Percentiles rank a stretch among this genome's conserved stretches.
Evolutionary conservation across 2,888 invertebrate species (phyloP).

Genomic region (Amblyjoppa proteus): DNA sequence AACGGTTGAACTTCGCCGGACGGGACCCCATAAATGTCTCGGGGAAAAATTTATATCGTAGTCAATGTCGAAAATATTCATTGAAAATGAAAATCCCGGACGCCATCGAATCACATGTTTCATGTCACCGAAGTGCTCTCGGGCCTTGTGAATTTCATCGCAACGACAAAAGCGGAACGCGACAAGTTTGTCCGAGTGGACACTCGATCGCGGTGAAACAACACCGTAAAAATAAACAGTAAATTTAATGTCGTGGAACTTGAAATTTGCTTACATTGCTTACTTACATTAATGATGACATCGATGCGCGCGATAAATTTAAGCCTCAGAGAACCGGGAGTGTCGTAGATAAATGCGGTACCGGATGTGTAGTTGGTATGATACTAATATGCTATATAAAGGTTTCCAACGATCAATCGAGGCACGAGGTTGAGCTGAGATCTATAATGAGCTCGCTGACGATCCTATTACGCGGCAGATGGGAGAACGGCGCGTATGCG

Average conservation of each 20-base stretch:
- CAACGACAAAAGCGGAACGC: too few relatives aligned
- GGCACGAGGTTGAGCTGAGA: not conserved
- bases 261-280: too few relatives aligned
- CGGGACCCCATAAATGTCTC: slow-evolving; percentile 31
- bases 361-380: not conserved
- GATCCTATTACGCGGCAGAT: not conserved
- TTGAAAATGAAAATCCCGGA: not conserved
- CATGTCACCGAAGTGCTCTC: not conserved
- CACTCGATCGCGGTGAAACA: not conserved
- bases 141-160: not conserved
- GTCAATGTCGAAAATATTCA: slow-evolving; percentile 36
- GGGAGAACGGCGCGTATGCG: not conserved
- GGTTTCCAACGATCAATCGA: not conserved
- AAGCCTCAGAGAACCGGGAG: not conserved
- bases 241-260: too few relatives aligned
- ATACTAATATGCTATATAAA: slow-evolving; percentile 14
- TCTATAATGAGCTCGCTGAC: slow-evolving; percentile 23
- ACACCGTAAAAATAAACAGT: too few relatives aligned
- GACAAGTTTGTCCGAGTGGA: not conserved
- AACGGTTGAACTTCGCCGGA: not conserved
- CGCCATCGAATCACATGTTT: not conserved
- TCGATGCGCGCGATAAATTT: not conserved
- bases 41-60: slow-evolving; percentile 45
- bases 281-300: too few relatives aligned
- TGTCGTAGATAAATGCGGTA: not conserved